Evolutionary conservation across 2,113 vertebrate genomes (phyloP).

Genomic region (Uria aalge): DNA sequence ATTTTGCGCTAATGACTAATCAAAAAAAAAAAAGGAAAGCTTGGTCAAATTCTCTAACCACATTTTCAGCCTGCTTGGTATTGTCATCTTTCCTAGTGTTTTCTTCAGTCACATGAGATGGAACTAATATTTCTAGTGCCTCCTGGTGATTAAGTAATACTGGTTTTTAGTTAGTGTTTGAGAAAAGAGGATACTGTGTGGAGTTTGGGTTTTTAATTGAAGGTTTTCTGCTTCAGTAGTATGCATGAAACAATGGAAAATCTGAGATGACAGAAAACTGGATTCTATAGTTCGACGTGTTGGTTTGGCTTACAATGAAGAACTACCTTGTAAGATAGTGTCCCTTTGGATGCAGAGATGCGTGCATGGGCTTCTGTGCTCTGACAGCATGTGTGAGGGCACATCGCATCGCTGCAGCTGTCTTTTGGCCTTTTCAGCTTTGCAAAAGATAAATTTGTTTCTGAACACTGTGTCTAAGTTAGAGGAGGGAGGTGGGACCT

Average conservation of each 20-base stretch:
- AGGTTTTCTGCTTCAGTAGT: neutral
- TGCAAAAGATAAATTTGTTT: neutral
- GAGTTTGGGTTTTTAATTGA: neutral
- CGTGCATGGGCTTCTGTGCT: rapidly evolving
- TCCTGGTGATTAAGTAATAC: neutral
- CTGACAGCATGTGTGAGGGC: neutral
- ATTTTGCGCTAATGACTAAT: neutral
- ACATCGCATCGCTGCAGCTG: neutral
- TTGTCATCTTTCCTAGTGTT: neutral
- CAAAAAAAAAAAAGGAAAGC: neutral
- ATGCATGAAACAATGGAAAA: neutral
- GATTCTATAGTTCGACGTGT: neutral
- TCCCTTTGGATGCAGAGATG: neutral
- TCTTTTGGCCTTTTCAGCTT: neutral
- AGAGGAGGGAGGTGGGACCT: neutral
- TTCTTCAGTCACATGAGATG: neutral
- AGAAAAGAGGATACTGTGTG: neutral
- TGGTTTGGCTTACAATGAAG: neutral
- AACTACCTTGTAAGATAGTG: neutral
- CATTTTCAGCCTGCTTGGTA: neutral
- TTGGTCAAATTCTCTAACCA: neutral
- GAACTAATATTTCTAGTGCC: neutral
- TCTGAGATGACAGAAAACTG: neutral
- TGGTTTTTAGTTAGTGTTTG: neutral
- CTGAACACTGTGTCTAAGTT: neutral